Evolutionary conservation across 2,113 vertebrate genomes (phyloP).

Genomic region (Tetraodon nigroviridis): DNA sequence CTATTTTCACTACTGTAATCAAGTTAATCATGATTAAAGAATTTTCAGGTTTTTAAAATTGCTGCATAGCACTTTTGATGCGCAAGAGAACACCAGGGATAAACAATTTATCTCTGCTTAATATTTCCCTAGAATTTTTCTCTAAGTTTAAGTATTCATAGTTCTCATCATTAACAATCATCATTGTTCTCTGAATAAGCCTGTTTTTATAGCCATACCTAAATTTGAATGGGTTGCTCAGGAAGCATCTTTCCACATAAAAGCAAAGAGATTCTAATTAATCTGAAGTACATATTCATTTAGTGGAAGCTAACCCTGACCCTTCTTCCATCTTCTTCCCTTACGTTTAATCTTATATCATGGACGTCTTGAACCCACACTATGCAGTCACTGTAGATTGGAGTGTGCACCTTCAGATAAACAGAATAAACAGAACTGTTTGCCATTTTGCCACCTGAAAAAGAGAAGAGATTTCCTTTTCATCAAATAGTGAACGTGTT

Average conservation of each 20-base stretch:
- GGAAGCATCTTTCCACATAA: too few relatives aligned
- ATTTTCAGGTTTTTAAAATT: too few relatives aligned
- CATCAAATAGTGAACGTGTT: conserved; percentile 15
- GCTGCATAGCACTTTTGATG: neutral
- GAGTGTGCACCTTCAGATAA: conserved; percentile 14
- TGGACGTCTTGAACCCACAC: neutral
- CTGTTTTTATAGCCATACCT: too few relatives aligned
- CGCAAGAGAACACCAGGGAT: neutral
- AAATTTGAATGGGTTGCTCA: too few relatives aligned
- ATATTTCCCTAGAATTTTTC: neutral
- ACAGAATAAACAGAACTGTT: neutral
- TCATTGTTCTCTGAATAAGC: too few relatives aligned
- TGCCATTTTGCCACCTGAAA: neutral
- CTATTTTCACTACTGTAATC: conserved; percentile 15
- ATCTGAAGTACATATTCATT: conserved; percentile 17
- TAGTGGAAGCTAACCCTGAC: neutral
- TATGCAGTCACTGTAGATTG: conserved; percentile 13
- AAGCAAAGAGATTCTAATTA: neutral
- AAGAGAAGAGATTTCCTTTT: conserved; percentile 11
- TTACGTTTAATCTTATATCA: neutral
- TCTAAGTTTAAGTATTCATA: too few relatives aligned
- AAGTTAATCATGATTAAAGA: conserved; percentile 1
- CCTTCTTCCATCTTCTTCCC: conserved; percentile 7
- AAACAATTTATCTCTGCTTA: neutral
- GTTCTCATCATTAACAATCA: too few relatives aligned